These are phyloP conservation scores for Pissodes strobi DNA, from an alignment of 1,140 invertebrate species.

Conservation along the genomic window DNA sequence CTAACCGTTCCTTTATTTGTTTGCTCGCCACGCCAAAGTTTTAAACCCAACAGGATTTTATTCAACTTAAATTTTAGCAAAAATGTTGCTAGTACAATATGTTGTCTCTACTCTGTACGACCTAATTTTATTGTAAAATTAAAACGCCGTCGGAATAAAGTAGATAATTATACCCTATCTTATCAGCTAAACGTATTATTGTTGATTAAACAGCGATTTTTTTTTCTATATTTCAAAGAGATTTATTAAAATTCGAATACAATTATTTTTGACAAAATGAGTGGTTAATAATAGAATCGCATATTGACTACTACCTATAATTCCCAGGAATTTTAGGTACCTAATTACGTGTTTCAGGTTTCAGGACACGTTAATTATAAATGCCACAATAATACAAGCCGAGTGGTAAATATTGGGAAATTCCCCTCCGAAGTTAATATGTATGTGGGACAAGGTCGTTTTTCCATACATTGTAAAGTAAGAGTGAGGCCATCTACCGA, in stretches of 20 bases:
- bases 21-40: no score
- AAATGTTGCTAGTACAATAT: no score
- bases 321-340: not conserved
- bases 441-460: constrained; percentile 26
- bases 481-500: constrained; percentile 30
- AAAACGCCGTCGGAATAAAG: not conserved
- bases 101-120: no score
- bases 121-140: not conserved
- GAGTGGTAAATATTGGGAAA: constrained; percentile 13
- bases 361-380: not conserved
- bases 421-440: constrained; percentile 20
- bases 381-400: not conserved
- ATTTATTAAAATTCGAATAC: no score
- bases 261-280: no score
- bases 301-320: no score
- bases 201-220: no score
- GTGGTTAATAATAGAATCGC: no score
- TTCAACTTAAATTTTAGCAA: no score
- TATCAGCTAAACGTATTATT: not conserved
- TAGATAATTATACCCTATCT: not conserved
- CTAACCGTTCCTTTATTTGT: not conserved
- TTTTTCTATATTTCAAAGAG: no score
- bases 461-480: constrained; percentile 11
- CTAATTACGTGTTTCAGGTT: not conserved
- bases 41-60: no score